Conservation (phyloP, 2,113 vertebrate genomes). For the Gracilinanus agilis region DNA sequence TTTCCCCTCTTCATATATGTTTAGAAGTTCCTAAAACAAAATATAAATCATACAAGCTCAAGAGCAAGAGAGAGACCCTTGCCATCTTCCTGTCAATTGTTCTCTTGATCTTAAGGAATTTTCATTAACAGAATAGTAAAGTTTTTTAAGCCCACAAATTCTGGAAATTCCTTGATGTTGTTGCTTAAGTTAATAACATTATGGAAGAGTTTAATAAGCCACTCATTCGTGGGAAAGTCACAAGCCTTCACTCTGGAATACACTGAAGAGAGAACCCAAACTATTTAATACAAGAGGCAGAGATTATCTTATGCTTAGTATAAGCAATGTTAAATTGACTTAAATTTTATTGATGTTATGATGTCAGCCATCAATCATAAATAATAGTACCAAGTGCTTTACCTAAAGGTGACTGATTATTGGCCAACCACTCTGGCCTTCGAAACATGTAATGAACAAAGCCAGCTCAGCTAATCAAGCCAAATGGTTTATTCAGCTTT, state of each 20-base stretch:
- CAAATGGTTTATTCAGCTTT: neutral
- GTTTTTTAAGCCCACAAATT: neutral
- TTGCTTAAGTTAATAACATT: neutral
- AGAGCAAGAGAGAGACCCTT: neutral
- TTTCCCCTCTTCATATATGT: conserved; percentile 47
- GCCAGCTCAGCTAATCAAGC: neutral
- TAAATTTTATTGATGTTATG: neutral
- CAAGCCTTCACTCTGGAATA: conserved; percentile 14
- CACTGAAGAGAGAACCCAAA: neutral
- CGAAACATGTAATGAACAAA: neutral
- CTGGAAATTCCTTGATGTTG: neutral
- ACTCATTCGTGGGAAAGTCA: neutral
- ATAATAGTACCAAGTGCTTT: neutral
- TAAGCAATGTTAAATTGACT: neutral
- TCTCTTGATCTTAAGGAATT: neutral
- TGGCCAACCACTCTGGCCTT: neutral
- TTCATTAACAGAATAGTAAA: conserved; percentile 4
- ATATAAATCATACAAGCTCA: neutral
- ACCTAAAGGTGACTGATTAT: neutral
- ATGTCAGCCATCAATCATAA: neutral
- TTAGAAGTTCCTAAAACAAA: conserved; percentile 56
- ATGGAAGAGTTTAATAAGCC: neutral
- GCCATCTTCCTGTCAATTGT: neutral
- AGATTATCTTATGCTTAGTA: neutral
- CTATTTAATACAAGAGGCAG: neutral